Base-by-base conservation (phyloP, 2,113 vertebrate species). In the Caracal caracal region DNA sequence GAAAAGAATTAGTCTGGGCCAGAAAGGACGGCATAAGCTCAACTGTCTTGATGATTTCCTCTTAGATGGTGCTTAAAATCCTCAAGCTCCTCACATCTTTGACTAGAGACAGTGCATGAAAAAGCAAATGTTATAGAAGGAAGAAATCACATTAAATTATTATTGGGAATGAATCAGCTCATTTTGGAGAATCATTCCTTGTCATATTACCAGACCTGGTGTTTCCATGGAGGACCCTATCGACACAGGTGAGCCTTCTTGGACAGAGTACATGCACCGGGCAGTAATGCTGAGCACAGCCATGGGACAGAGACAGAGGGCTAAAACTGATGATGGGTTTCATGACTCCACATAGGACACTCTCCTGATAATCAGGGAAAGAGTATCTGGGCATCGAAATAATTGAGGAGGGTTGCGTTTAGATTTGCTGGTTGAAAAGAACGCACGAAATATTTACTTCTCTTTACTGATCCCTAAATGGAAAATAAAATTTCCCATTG, bases 251-350 rank as follows among this genome's bases (percentile, higher is more conserved):
- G 22, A 81, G 76, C 0, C 20, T 22, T 61, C 49, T 3, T 15
- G 16, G 37, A 89, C 4, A 71, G 13, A 59, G 7, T 5, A 4
- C n/a, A 30, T 1, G 2, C 26, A 65, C 19, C 26, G 12, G 20
- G 16, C 1, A 30, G 13, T 1, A 8, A 51, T 9, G 4, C 16
- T 26, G 26, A 79, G 11, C 28, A 47, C 15, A 47, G 51, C 19
- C 15, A 10, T 1, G 7, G 1, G 6, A 47, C 24, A 24, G 16
- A 37, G 10, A 33, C 0, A 12, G 15, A 12, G 8, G 28, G 37
- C 33, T 53, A 19, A 78, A 92, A 37, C 10, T 75, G 33, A 56
- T 19, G 8, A 12, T n/a, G 47, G n/a, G 10, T 70, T 90, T 81
- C 53, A 35, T 51, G 43, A 43, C 11, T 89, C 10, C 3, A 78